Conservation (phyloP, 2,797 vertebrate species). For the Phataginus tricuspis region DNA sequence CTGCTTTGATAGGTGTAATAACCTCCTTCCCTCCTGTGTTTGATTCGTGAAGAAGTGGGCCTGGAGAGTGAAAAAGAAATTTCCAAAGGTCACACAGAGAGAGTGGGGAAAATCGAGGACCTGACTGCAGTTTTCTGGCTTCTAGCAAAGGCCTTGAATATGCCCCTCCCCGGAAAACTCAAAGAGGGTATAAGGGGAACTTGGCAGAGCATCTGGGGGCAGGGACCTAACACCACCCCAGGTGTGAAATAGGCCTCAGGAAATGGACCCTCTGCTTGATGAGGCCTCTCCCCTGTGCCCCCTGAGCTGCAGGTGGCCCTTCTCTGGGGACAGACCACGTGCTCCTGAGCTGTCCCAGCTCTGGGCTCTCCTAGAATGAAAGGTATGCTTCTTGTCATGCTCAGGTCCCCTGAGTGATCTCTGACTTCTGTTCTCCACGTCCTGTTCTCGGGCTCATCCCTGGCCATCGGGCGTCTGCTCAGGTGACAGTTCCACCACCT, state of each 20-base stretch:
- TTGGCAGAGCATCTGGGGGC: not conserved
- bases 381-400: slow-evolving; percentile 90
- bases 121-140: not conserved
- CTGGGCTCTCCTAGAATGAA: slow-evolving; percentile 88
- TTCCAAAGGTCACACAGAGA: not conserved
- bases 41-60: not conserved
- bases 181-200: not conserved
- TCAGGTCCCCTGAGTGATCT: slow-evolving; percentile 86
- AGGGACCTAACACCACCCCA: not conserved
- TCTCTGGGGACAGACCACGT: slow-evolving; percentile 81
- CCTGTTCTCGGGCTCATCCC: slow-evolving; percentile 81
- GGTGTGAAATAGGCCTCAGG: not conserved
- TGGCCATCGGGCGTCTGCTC: slow-evolving; percentile 58
- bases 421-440: slow-evolving; percentile 85
- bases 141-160: not conserved
- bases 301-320: slow-evolving; percentile 73
- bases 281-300: not conserved
- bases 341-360: slow-evolving; percentile 89
- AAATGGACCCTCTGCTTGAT: slow-evolving; percentile 36
- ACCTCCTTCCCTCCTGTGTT: not conserved
- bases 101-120: not conserved
- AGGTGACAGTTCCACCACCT: slow-evolving; percentile 92
- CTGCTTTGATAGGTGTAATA: not conserved
- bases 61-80: not conserved
- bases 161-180: not conserved